These are phyloP conservation scores for Bos indicus DNA, from an alignment of 2,113 vertebrate species.

Conservation along the genomic window DNA sequence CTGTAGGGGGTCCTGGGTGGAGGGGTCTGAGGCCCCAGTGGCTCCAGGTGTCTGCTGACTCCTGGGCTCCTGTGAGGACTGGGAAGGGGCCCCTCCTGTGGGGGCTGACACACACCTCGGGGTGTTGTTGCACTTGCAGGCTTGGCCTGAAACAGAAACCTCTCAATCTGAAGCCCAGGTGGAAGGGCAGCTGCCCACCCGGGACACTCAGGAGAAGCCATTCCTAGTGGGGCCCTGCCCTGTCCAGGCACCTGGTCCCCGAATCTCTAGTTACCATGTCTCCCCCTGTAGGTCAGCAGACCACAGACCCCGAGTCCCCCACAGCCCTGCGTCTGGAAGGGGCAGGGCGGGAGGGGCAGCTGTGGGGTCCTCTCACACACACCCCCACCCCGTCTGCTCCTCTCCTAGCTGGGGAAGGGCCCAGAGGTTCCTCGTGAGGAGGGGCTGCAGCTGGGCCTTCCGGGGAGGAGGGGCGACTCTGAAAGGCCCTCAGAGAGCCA, in stretches of 20 bases:
- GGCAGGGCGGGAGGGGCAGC: accelerated
- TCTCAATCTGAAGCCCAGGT: accelerated
- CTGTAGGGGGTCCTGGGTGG: neutral
- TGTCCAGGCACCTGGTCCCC: neutral
- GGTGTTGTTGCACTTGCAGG: accelerated
- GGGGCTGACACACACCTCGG: neutral
- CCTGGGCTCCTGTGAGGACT: neutral
- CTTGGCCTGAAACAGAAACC: neutral
- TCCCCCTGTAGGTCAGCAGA: neutral
- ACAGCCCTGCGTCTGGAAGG: neutral
- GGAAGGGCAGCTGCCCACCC: neutral
- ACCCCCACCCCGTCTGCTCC: neutral
- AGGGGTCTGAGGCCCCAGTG: neutral
- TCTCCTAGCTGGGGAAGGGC: neutral
- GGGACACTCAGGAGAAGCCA: accelerated
- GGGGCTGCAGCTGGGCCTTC: neutral
- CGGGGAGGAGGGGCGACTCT: accelerated
- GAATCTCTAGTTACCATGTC: neutral
- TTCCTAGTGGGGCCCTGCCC: neutral
- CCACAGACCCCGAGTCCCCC: neutral
- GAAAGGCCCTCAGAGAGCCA: neutral
- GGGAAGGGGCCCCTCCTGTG: neutral
- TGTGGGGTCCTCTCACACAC: neutral
- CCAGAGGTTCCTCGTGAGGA: neutral
- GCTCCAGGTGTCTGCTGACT: neutral